Evolutionary conservation across 2,888 invertebrate species (phyloP).

Genomic region (Tholera decimalis): DNA sequence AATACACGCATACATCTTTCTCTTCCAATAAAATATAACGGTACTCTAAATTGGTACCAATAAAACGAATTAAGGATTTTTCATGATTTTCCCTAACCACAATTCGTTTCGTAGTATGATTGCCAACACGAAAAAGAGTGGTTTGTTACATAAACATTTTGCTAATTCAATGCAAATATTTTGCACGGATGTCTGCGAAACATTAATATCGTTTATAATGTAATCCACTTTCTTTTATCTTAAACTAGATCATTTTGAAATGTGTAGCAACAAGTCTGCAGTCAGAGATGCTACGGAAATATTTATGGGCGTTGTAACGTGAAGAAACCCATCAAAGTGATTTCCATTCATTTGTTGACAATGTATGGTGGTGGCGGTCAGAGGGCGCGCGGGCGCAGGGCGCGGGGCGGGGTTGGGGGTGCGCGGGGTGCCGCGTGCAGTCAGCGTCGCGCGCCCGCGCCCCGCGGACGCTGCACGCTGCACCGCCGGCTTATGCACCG

Average conservation of each 20-base stretch:
- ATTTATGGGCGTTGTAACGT: slow-evolving; percentile 58
- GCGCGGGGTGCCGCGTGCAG: slow-evolving; percentile 79
- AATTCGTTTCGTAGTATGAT: neutral
- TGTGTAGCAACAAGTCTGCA: slow-evolving; percentile 27
- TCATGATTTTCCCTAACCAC: slow-evolving; percentile 22
- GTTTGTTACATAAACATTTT: slow-evolving; percentile 17
- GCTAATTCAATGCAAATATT: slow-evolving; percentile 33
- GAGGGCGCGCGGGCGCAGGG: slow-evolving; percentile 82
- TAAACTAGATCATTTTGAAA: slow-evolving; percentile 43
- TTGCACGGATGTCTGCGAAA: slow-evolving; percentile 25
- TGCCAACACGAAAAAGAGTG: slow-evolving; percentile 2
- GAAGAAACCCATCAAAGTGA: slow-evolving; percentile 77
- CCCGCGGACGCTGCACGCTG: slow-evolving; percentile 81
- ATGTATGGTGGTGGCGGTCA: slow-evolving; percentile 80
- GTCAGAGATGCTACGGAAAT: slow-evolving; percentile 36
- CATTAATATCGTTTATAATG: slow-evolving; percentile 25
- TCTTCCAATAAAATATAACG: slow-evolving; percentile 38
- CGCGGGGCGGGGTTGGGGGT: slow-evolving; percentile 79
- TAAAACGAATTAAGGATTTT: slow-evolving; percentile 35
- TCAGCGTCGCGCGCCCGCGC: slow-evolving; percentile 76
- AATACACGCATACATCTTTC: slow-evolving; percentile 43
- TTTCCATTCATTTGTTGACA: slow-evolving; percentile 89
- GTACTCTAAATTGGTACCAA: slow-evolving; percentile 40
- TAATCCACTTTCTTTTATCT: slow-evolving; percentile 31
- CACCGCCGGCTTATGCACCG: slow-evolving; percentile 73